A percentile compares a stretch with the other conserved stretches of the same genome.
These are phyloP conservation scores for Triops cancriformis DNA, from an alignment of 1,140 invertebrate genomes.

Conservation along the genomic window DNA sequence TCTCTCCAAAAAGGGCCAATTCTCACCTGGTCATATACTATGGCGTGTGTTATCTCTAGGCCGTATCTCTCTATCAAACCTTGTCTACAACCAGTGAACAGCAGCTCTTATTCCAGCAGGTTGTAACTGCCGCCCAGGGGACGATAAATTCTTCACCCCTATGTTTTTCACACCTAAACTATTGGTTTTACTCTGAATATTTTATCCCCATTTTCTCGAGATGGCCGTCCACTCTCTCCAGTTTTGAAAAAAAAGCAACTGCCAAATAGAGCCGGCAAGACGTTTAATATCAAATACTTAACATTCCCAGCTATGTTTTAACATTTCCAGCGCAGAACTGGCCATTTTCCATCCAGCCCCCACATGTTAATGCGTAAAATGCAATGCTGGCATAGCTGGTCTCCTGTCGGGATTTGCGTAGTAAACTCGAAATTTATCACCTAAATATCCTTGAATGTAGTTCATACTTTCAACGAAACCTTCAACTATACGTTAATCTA, in stretches of 20 bases:
- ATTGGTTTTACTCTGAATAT: not conserved
- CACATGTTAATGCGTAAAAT: no score
- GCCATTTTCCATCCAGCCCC: no score
- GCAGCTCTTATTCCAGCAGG: not conserved
- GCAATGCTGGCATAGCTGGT: not conserved
- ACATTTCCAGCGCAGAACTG: no score
- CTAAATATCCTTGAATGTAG: no score
- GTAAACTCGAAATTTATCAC: no score
- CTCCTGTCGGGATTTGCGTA: not conserved
- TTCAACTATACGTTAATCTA: no score
- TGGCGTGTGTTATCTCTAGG: conserved; percentile 1
- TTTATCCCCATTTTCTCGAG: not conserved
- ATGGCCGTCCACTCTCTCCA: not conserved
- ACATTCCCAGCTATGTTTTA: no score
- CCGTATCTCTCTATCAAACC: not conserved
- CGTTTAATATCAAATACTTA: no score
- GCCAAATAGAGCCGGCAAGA: not conserved
- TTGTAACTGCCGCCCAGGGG: not conserved
- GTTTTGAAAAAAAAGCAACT: not conserved
- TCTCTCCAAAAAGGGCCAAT: not conserved
- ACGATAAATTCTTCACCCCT: not conserved
- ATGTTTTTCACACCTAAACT: not conserved
- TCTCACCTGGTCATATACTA: not conserved
- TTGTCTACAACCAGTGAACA: not conserved
- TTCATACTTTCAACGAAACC: no score